phyloP scores from a whole-genome alignment of 2,888 invertebrate species.

The Hymenopus coronatus region DNA sequence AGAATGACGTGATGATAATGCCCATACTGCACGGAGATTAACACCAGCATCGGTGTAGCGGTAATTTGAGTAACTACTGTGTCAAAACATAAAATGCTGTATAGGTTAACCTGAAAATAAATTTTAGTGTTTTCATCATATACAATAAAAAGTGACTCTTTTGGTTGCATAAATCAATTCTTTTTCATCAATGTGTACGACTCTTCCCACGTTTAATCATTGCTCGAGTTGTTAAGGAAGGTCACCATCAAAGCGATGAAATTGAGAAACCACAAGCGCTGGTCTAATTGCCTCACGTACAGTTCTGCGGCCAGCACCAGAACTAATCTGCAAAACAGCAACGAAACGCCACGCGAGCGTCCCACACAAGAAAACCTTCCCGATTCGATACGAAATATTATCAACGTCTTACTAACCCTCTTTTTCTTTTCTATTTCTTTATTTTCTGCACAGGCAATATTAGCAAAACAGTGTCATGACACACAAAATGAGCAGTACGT shows the following conservation, averaged over 20 bases:
- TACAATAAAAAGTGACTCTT: too few species aligned
- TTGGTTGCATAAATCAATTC: not conserved
- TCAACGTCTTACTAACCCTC: not conserved
- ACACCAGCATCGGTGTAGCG: too few species aligned
- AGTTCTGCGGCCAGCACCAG: not conserved
- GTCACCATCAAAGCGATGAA: not conserved
- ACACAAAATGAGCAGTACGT: too few species aligned
- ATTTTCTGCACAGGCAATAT: too few species aligned
- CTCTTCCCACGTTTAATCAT: not conserved
- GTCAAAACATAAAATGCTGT: too few species aligned
- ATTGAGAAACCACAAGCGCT: not conserved
- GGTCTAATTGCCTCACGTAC: not conserved
- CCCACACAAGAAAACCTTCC: not conserved
- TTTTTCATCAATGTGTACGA: not conserved
- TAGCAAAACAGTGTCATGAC: too few species aligned
- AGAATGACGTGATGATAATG: too few species aligned
- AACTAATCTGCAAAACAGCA: not conserved
- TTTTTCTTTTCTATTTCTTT: not conserved
- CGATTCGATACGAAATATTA: not conserved
- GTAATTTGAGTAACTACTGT: too few species aligned
- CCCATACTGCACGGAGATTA: too few species aligned
- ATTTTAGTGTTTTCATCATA: too few species aligned
- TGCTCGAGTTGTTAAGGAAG: not conserved
- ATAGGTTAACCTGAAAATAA: too few species aligned
- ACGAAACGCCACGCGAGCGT: not conserved